These are phyloP conservation scores for Apteryx mantelli DNA, from an alignment of 2,113 vertebrate species.

Conservation along the genomic window DNA sequence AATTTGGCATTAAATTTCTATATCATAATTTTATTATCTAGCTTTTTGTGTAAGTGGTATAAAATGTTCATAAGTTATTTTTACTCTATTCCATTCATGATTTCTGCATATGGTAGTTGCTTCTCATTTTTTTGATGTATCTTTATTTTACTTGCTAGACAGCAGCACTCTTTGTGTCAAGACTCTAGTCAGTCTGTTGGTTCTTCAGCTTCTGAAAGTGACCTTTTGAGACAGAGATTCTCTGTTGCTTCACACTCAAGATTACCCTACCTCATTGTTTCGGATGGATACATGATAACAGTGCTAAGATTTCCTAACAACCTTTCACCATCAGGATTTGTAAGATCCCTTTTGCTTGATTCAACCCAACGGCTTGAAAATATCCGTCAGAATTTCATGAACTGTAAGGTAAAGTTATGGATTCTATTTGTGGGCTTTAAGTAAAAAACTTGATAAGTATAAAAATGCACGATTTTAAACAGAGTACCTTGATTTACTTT, in stretches of 20 bases:
- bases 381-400: constrained; percentile 55
- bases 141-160: constrained; percentile 74
- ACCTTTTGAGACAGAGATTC: constrained; percentile 88
- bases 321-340: constrained; percentile 79
- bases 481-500: fast-evolving
- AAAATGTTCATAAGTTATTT: neutral
- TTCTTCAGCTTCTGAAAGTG: constrained; percentile 85
- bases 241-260: constrained; percentile 90
- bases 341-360: constrained; percentile 84
- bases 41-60: neutral
- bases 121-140: constrained; percentile 3
- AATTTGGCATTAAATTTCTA: neutral
- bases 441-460: neutral
- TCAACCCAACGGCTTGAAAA: constrained; percentile 83
- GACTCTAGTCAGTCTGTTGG: constrained; percentile 80
- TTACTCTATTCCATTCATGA: neutral
- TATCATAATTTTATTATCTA: neutral
- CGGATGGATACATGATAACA: constrained; percentile 94
- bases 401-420: constrained; percentile 77
- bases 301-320: constrained; percentile 79
- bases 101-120: neutral
- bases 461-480: neutral
- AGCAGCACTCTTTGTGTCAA: constrained; percentile 68
- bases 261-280: constrained; percentile 88
- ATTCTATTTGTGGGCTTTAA: neutral